phyloP scores from a whole-genome alignment of 2,888 invertebrate species.

The Melinopterus prodromus region DNA sequence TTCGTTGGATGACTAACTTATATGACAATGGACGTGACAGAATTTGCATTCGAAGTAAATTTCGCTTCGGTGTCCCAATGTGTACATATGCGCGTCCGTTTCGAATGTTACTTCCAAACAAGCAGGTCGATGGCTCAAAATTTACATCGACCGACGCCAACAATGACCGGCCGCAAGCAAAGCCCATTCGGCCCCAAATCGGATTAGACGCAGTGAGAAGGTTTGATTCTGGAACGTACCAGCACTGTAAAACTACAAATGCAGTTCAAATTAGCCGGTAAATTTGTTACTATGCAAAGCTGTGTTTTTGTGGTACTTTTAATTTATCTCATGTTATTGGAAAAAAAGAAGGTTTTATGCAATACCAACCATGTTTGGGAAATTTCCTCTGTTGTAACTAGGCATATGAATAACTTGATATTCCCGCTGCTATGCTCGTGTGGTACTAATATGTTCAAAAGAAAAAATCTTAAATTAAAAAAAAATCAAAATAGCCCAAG shows the following conservation, averaged over 20 bases:
- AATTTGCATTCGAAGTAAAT: background rate
- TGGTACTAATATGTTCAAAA: no score
- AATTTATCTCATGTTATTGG: background rate
- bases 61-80: background rate
- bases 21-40: background rate
- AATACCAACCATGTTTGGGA: background rate
- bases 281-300: background rate
- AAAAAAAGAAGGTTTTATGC: background rate
- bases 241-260: background rate
- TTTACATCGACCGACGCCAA: background rate
- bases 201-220: background rate
- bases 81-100: background rate
- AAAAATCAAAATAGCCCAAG: no score
- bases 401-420: no score
- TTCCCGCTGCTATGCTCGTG: no score
- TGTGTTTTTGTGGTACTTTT: background rate
- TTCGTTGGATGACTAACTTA: background rate
- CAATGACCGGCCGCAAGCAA: background rate
- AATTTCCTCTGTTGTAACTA: no score
- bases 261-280: conserved; percentile 5
- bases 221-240: background rate
- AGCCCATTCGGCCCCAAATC: background rate
- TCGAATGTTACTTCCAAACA: background rate
- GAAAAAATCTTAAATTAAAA: no score
- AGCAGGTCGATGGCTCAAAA: background rate